Evolutionary conservation across 2,797 vertebrate genomes (phyloP).

Genomic region (Hemibagrus guttatus): DNA sequence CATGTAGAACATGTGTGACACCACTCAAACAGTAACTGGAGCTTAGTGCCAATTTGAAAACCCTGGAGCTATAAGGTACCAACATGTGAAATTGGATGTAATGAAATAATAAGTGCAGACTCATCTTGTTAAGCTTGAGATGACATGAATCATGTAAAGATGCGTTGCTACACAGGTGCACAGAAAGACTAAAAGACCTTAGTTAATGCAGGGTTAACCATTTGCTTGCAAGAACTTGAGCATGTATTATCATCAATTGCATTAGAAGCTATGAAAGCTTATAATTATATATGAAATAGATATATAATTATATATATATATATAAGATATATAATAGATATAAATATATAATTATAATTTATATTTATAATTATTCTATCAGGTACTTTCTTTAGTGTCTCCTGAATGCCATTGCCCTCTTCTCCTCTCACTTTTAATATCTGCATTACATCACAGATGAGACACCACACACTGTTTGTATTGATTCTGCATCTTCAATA

Average conservation of each 20-base stretch:
- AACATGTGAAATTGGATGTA: background rate
- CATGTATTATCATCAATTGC: slow-evolving; percentile 13
- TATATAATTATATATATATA: too few relatives aligned
- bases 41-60: background rate
- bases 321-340: too few relatives aligned
- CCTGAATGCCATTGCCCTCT: slow-evolving; percentile 19
- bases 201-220: background rate
- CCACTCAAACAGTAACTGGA: background rate
- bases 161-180: background rate
- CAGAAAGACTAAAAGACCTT: background rate
- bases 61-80: background rate
- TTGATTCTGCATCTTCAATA: slow-evolving; percentile 55
- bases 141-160: background rate
- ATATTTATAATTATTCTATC: slow-evolving; percentile 16
- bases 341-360: too few relatives aligned
- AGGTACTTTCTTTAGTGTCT: slow-evolving; percentile 24
- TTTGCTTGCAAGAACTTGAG: background rate
- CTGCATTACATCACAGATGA: slow-evolving; percentile 43
- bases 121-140: background rate
- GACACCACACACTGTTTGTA: slow-evolving; percentile 44
- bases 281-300: too few relatives aligned
- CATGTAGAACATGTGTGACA: background rate
- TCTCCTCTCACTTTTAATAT: slow-evolving; percentile 39
- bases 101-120: background rate
- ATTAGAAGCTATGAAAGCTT: background rate